Conservation (phyloP, 2,797 vertebrate genomes). For the Chloroceryle inda region DNA sequence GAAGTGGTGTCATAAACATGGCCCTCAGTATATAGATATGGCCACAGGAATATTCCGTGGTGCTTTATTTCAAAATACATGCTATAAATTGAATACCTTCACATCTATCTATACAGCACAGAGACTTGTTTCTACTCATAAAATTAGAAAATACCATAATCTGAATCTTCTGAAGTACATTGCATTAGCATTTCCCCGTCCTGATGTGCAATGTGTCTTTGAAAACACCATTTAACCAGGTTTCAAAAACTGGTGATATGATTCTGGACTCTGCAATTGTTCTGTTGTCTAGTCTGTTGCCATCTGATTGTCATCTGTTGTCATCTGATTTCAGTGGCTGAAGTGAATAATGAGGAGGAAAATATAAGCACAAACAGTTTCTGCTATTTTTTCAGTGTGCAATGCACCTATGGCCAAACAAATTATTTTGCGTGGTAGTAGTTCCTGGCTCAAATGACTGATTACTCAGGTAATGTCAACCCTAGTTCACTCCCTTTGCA, state of each 20-base stretch:
- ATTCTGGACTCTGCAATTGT: not conserved
- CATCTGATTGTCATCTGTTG: not conserved
- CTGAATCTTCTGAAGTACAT: not conserved
- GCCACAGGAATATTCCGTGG: not conserved
- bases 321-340: not conserved
- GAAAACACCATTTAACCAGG: not conserved
- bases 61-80: conserved; percentile 47
- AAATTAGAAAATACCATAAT: not conserved
- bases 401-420: not conserved
- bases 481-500: not conserved
- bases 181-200: not conserved
- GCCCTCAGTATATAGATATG: not conserved
- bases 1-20: not conserved
- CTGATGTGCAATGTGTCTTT: not conserved
- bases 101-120: not conserved
- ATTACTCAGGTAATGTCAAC: not conserved
- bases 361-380: not conserved
- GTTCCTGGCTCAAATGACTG: not conserved
- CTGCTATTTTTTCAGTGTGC: not conserved
- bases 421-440: not conserved
- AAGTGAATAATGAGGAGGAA: not conserved
- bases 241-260: not conserved
- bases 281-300: not conserved
- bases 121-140: not conserved
- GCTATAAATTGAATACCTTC: not conserved